Evolutionary conservation across 2,888 invertebrate genomes (phyloP).

Genomic region (Drosophila anceps): DNA sequence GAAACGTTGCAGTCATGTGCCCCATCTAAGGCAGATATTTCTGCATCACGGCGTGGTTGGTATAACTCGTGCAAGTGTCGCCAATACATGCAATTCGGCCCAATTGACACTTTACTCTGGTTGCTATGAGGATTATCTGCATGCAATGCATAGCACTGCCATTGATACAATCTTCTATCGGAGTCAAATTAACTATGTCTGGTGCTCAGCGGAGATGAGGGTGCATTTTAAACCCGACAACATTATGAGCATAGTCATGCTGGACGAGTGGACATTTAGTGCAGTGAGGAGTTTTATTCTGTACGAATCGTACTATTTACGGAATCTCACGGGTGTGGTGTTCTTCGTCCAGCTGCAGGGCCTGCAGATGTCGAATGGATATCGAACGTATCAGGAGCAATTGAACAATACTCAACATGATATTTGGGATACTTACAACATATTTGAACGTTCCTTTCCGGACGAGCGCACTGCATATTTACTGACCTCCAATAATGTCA

Average conservation of each 20-base stretch:
- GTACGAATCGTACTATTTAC: conserved; percentile 84
- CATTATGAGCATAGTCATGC: conserved; percentile 87
- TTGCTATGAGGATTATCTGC: conserved; percentile 98
- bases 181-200: conserved; percentile 93
- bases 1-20: conserved; percentile 72
- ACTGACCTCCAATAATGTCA: conserved; percentile 98
- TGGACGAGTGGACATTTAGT: conserved; percentile 96
- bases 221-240: conserved; percentile 87
- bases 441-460: conserved; percentile 90
- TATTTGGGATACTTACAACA: conserved; percentile 88
- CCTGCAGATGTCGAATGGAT: conserved; percentile 95
- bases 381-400: conserved; percentile 92
- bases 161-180: conserved; percentile 98
- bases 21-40: conserved; percentile 75
- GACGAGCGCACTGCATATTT: conserved; percentile 93
- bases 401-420: conserved; percentile 92
- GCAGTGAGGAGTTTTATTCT: conserved; percentile 88
- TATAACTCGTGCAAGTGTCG: conserved; percentile 94
- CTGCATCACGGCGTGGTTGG: conserved; percentile 86
- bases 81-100: conserved; percentile 97
- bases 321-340: conserved; percentile 86
- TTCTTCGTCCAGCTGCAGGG: conserved; percentile 97
- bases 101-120: conserved; percentile 96
- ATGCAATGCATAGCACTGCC: conserved; percentile 94
- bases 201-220: conserved; percentile 97